Percentiles rank a stretch among this genome's conserved stretches.
phyloP scores from a whole-genome alignment of 2,888 invertebrate species.

The Drosophila buzzatii region DNA sequence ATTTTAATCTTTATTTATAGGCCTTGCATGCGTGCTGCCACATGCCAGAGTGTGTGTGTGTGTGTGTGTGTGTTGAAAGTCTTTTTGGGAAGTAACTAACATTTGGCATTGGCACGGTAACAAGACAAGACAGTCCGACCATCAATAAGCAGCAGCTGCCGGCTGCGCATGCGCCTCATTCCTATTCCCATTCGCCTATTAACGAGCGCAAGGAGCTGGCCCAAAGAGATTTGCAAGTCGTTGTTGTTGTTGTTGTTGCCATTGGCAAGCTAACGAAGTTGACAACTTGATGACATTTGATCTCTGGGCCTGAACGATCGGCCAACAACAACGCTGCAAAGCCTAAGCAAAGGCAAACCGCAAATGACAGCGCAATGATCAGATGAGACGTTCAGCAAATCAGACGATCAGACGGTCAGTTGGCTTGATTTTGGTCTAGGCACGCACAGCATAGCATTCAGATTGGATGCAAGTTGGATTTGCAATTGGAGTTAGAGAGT shows the following conservation, averaged over 20 bases:
- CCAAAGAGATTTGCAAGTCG: slow-evolving; percentile 57
- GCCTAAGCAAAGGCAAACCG: slow-evolving; percentile 39
- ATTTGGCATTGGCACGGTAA: slow-evolving; percentile 60
- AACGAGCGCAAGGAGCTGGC: slow-evolving; percentile 58
- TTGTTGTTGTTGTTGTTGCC: slow-evolving; percentile 37
- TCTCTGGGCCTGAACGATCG: slow-evolving; percentile 57
- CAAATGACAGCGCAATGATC: slow-evolving; percentile 65
- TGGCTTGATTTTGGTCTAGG: slow-evolving; percentile 47
- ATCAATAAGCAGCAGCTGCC: slow-evolving; percentile 75
- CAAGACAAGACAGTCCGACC: slow-evolving; percentile 68
- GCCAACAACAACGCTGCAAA: background rate
- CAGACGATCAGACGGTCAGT: slow-evolving; percentile 56
- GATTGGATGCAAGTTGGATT: slow-evolving; percentile 16
- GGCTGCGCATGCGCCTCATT: slow-evolving; percentile 50
- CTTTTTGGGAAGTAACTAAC: slow-evolving; percentile 55
- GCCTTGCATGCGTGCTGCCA: slow-evolving; percentile 37
- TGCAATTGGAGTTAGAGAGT: background rate
- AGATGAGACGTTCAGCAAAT: slow-evolving; percentile 64
- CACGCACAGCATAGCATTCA: slow-evolving; percentile 53
- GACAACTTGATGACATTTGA: slow-evolving; percentile 84
- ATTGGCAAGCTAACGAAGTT: slow-evolving; percentile 81
- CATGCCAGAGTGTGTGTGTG: slow-evolving; percentile 18
- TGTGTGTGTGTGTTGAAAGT: slow-evolving; percentile 43
- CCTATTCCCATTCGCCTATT: slow-evolving; percentile 46
- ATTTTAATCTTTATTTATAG: slow-evolving; percentile 80